Conservation (phyloP, 2,797 vertebrate genomes). For the Adrianichthys oophorus region DNA sequence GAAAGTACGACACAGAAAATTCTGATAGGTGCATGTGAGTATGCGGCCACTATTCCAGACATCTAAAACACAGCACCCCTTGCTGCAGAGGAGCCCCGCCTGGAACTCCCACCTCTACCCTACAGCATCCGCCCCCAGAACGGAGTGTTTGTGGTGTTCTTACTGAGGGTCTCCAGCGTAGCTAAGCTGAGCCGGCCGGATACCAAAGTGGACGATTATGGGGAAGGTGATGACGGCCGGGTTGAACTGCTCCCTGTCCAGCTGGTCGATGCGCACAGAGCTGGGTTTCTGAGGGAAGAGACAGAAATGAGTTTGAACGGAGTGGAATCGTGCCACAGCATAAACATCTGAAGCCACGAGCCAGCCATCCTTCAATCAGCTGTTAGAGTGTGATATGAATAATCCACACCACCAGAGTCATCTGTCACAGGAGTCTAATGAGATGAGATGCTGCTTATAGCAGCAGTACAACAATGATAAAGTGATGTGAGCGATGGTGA, state of each 20-base stretch:
- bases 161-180: conserved; percentile 99
- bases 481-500: conserved; percentile 20
- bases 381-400: conserved; percentile 23
- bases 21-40: conserved; percentile 4
- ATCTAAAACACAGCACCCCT: conserved; percentile 35
- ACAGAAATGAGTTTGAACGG: conserved; percentile 6
- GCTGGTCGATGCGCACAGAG: conserved; percentile 97
- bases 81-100: conserved; percentile 22
- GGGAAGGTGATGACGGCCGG: conserved; percentile 98
- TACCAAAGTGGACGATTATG: conserved; percentile 98
- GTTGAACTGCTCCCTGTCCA: conserved; percentile 98
- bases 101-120: conserved; percentile 24
- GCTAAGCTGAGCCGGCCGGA: conserved; percentile 97
- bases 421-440: conserved; percentile 28
- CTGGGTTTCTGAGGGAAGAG: conserved; percentile 87
- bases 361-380: conserved; percentile 37
- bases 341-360: conserved; percentile 15
- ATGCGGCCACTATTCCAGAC: conserved; percentile 51
- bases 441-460: conserved; percentile 7
- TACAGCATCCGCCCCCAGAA: conserved; percentile 26
- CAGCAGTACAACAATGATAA: conserved; percentile 23
- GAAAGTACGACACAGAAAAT: not conserved
- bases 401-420: conserved; percentile 25
- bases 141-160: conserved; percentile 56
- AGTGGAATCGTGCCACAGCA: conserved; percentile 1